Evolutionary conservation across 2,113 vertebrate species (phyloP).

Genomic region (Epinephelus fuscoguttatus): DNA sequence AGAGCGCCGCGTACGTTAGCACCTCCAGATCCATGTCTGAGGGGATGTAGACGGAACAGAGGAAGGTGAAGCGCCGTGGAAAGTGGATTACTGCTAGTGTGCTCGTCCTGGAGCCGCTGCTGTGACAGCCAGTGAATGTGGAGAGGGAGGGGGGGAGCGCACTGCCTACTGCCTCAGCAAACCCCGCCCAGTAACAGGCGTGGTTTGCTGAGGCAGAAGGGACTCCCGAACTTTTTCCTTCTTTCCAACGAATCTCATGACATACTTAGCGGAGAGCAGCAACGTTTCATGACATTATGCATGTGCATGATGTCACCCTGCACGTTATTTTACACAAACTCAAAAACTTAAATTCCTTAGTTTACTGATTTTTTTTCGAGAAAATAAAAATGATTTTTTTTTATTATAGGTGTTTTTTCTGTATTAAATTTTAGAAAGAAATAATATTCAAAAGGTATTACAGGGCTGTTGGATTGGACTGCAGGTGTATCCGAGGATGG

Average conservation of each 20-base stretch:
- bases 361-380: background rate
- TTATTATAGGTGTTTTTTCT: background rate
- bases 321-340: background rate
- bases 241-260: background rate
- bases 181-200: conserved; percentile 69
- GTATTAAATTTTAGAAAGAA: too few species aligned
- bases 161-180: conserved; percentile 15
- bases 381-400: background rate
- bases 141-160: conserved; percentile 11
- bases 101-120: conserved; percentile 29
- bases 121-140: conserved; percentile 62
- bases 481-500: too few species aligned
- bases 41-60: conserved; percentile 14
- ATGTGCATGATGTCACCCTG: background rate
- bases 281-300: background rate
- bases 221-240: conserved; percentile 42
- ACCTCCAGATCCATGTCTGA: conserved; percentile 65
- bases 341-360: background rate
- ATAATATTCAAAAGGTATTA: too few species aligned
- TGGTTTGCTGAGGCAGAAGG: conserved; percentile 30
- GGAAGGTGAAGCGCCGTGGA: conserved; percentile 26
- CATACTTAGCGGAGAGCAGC: background rate
- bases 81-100: conserved; percentile 1
- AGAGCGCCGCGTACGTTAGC: conserved; percentile 26
- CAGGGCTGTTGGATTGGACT: too few species aligned